Evolutionary conservation across 2,888 invertebrate species (phyloP).

Genomic region (Agelastica alni): DNA sequence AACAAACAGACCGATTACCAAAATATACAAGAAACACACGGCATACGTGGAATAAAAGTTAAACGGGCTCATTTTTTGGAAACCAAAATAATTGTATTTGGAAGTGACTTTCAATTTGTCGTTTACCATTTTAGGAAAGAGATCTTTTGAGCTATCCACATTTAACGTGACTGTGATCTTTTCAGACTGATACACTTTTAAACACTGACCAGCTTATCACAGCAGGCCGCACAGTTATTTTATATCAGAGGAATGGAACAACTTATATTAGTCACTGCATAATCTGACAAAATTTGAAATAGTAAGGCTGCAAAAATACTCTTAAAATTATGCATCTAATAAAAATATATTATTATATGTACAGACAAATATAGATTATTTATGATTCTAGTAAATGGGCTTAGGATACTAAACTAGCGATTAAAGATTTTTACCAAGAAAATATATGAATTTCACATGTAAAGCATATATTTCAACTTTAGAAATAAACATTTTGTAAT

Average conservation of each 20-base stretch:
- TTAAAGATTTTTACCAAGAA: too few relatives aligned
- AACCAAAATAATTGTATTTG: slow-evolving; percentile 12
- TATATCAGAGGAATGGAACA: slow-evolving; percentile 15
- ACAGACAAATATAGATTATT: too few relatives aligned
- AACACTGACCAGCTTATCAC: slow-evolving; percentile 29
- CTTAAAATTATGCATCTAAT: too few relatives aligned
- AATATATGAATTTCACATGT: too few relatives aligned
- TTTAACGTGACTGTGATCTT: slow-evolving; percentile 19
- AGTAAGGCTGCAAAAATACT: slow-evolving; percentile 4
- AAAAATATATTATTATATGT: too few relatives aligned
- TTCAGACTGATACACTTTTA: slow-evolving; percentile 20
- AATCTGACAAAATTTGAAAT: slow-evolving; percentile 5
- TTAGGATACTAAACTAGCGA: too few relatives aligned
- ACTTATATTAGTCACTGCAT: slow-evolving; percentile 11
- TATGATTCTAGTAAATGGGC: too few relatives aligned
- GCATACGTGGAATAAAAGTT: slow-evolving; percentile 9
- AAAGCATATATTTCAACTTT: too few relatives aligned
- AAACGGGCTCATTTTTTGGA: slow-evolving; percentile 9
- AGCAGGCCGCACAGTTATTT: slow-evolving; percentile 17
- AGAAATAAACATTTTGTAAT: too few relatives aligned
- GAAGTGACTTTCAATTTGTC: slow-evolving; percentile 11
- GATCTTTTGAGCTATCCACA: slow-evolving; percentile 14
- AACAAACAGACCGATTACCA: slow-evolving; percentile 18
- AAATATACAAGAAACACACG: slow-evolving; percentile 18
- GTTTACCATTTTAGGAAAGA: slow-evolving; percentile 15